phyloP scores from a whole-genome alignment of 2,113 vertebrate genomes.

The Tylochromis polylepis region DNA sequence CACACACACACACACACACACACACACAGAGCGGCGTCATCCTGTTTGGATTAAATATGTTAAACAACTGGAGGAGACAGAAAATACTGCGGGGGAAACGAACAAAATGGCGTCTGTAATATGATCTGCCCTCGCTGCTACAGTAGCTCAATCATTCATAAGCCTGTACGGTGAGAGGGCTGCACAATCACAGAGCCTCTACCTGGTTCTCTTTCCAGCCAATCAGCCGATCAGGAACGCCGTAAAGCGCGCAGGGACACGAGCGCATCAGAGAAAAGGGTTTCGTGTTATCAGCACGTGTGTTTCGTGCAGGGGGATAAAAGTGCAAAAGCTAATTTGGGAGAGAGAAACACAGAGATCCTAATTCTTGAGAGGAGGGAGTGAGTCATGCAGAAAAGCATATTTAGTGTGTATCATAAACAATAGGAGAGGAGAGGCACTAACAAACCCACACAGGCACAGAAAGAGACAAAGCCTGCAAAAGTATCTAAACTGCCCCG shows the following conservation, averaged over 20 bases:
- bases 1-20: conserved; percentile 5
- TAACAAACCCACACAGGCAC: neutral
- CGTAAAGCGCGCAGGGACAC: neutral
- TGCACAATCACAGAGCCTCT: conserved; percentile 25
- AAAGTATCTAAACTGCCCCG: neutral
- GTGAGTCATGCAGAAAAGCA: conserved; percentile 59
- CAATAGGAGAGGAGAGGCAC: conserved; percentile 28
- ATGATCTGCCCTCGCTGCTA: conserved; percentile 61
- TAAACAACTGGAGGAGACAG: conserved; percentile 60
- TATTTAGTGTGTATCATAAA: conserved; percentile 54
- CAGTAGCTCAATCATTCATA: conserved; percentile 66
- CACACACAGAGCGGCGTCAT: conserved; percentile 10
- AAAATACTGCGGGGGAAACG: conserved; percentile 50
- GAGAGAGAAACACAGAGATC: conserved; percentile 42
- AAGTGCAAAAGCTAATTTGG: conserved; percentile 39
- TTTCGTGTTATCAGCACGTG: neutral
- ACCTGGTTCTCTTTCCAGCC: neutral
- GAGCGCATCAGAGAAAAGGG: neutral
- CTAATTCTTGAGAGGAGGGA: conserved; percentile 38
- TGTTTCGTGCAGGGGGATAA: conserved; percentile 5
- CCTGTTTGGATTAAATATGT: conserved; percentile 57
- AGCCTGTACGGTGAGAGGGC: conserved; percentile 40
- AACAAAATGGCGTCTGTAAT: conserved; percentile 73
- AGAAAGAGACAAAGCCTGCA: neutral
- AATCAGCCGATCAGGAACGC: neutral